Evolutionary conservation across 1,140 invertebrate genomes (phyloP).

Genomic region (Drosophila rhopaloa): DNA sequence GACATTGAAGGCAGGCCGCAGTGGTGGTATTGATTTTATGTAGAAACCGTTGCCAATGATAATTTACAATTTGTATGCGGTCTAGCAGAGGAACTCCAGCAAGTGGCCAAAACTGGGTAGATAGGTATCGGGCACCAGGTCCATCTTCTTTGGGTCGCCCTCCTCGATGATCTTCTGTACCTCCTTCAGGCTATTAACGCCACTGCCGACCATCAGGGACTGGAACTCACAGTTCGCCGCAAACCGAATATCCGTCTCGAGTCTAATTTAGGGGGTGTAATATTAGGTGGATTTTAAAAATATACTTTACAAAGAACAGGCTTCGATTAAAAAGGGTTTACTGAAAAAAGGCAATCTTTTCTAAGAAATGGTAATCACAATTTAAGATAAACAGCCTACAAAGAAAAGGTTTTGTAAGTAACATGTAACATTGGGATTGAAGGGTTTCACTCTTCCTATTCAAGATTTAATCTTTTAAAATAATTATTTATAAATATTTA

Average conservation of each 20-base stretch:
- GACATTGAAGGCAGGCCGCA: slow-evolving; percentile 21
- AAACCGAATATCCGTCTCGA: slow-evolving; percentile 56
- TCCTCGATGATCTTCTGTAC: slow-evolving; percentile 28
- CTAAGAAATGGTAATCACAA: no score
- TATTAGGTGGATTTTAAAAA: neutral
- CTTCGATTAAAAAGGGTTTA: no score
- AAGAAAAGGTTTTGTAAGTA: no score
- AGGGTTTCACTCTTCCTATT: no score
- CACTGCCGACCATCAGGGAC: slow-evolving; percentile 58
- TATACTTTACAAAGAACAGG: neutral
- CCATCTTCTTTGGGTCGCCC: slow-evolving; percentile 24
- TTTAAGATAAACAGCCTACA: no score
- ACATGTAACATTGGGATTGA: no score
- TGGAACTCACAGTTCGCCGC: slow-evolving; percentile 62
- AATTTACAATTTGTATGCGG: slow-evolving; percentile 67
- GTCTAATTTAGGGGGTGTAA: slow-evolving; percentile 4
- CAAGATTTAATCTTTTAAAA: no score
- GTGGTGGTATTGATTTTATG: slow-evolving; percentile 61
- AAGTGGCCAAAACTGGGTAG: slow-evolving; percentile 45
- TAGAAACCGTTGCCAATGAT: slow-evolving; percentile 28
- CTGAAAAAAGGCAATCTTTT: no score
- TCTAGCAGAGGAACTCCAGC: slow-evolving; percentile 48
- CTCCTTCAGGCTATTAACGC: slow-evolving; percentile 39
- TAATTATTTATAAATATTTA: no score
- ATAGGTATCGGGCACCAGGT: slow-evolving; percentile 55